phyloP scores from a whole-genome alignment of 2,888 invertebrate genomes.

The Mimas tiliae region DNA sequence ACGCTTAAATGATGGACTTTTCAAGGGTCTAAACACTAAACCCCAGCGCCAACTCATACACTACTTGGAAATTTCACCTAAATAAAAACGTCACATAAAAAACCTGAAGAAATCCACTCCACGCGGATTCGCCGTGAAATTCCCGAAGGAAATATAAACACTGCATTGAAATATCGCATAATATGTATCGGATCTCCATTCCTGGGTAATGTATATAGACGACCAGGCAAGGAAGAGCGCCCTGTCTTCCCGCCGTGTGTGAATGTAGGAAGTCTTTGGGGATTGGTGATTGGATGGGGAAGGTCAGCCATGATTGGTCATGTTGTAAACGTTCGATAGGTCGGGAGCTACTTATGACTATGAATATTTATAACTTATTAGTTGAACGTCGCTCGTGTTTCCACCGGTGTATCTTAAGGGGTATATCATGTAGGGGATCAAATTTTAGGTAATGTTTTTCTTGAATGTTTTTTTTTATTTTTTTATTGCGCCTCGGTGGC shows the following conservation, averaged over 20 bases:
- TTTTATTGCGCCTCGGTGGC: too few species aligned
- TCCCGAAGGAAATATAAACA: slow-evolving; percentile 77
- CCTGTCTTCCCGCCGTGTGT: slow-evolving; percentile 34
- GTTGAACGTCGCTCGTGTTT: slow-evolving; percentile 66
- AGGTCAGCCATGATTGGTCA: slow-evolving; percentile 50
- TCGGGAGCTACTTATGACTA: slow-evolving; percentile 78
- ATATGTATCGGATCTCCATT: slow-evolving; percentile 73
- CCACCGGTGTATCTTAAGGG: slow-evolving; percentile 67
- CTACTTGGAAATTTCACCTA: slow-evolving; percentile 22
- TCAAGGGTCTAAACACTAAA: not conserved
- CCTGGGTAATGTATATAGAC: slow-evolving; percentile 56
- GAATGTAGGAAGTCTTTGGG: slow-evolving; percentile 30
- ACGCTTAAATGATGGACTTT: not conserved
- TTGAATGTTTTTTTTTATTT: too few species aligned
- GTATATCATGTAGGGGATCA: slow-evolving; percentile 36
- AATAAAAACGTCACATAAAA: slow-evolving; percentile 30
- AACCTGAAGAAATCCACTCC: slow-evolving; percentile 50
- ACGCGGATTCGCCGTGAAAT: slow-evolving; percentile 56
- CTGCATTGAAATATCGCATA: slow-evolving; percentile 78
- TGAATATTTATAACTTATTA: slow-evolving; percentile 84
- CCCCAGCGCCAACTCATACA: not conserved
- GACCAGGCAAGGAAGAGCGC: slow-evolving; percentile 51
- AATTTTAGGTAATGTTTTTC: slow-evolving; percentile 26
- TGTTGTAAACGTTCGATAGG: slow-evolving; percentile 74
- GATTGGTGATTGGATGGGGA: slow-evolving; percentile 34